These are phyloP conservation scores for Anolis sagrei DNA, from an alignment of 2,113 vertebrate species.

Conservation along the genomic window DNA sequence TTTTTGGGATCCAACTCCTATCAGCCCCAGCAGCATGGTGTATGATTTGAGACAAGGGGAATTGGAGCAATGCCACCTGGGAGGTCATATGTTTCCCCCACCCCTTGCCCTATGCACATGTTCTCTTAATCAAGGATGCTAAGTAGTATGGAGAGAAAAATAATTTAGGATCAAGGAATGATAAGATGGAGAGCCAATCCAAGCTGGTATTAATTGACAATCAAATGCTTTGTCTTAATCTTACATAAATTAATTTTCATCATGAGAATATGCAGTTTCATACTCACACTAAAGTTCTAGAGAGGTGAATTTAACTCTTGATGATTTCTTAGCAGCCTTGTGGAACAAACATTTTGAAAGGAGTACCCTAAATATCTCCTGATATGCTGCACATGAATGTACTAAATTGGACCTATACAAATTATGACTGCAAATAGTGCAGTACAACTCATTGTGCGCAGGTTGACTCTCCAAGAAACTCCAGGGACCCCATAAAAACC, in stretches of 20 bases:
- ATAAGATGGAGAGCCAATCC: background rate
- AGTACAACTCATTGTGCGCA: background rate
- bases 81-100: background rate
- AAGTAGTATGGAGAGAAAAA: background rate
- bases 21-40: background rate
- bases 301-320: constrained; percentile 54
- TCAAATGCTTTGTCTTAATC: background rate
- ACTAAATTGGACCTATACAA: background rate
- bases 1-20: background rate
- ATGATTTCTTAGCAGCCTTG: constrained; percentile 57
- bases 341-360: constrained; percentile 60
- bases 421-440: background rate
- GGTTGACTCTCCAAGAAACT: background rate
- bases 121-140: background rate
- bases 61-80: background rate
- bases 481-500: background rate
- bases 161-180: background rate
- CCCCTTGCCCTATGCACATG: background rate
- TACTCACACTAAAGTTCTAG: constrained; percentile 54
- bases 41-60: background rate
- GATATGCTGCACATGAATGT: constrained; percentile 30
- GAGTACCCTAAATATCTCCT: constrained; percentile 39
- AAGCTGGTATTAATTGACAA: background rate
- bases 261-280: constrained; percentile 58
- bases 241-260: constrained; percentile 23